These are phyloP conservation scores for Perca fluviatilis DNA, from an alignment of 2,113 vertebrate species.

Conservation along the genomic window DNA sequence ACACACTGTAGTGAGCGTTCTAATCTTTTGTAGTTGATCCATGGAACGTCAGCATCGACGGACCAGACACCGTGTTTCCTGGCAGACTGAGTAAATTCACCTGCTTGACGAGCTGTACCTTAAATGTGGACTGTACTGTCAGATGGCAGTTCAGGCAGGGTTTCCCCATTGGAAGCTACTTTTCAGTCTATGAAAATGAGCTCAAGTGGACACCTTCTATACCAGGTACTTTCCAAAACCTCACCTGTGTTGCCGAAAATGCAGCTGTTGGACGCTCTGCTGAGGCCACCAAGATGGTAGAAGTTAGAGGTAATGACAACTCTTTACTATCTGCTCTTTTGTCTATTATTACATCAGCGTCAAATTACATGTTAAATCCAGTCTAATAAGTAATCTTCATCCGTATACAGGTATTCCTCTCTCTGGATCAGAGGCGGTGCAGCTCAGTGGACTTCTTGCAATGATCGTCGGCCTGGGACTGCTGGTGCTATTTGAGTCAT, in stretches of 20 bases:
- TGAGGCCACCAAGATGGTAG: constrained; percentile 59
- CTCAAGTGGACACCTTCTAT: constrained; percentile 60
- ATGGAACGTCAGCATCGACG: constrained; percentile 58
- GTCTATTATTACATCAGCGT: neutral
- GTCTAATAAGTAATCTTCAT: neutral
- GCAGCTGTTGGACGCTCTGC: constrained; percentile 29
- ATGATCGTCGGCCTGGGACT: constrained; percentile 14
- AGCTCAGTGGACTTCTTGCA: constrained; percentile 11
- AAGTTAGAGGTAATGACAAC: constrained; percentile 50
- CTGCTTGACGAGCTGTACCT: constrained; percentile 49
- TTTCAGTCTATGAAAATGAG: constrained; percentile 39
- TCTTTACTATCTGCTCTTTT: neutral
- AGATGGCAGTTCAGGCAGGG: constrained; percentile 55
- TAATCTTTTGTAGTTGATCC: constrained; percentile 40
- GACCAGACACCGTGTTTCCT: constrained; percentile 43
- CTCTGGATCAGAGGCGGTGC: constrained; percentile 37
- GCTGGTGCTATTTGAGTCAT: neutral
- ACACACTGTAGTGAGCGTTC: neutral
- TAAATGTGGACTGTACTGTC: constrained; percentile 62
- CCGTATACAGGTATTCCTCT: constrained; percentile 14
- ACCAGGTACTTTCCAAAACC: constrained; percentile 55
- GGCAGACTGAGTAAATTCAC: constrained; percentile 49
- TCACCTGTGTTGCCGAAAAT: constrained; percentile 71
- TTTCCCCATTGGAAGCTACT: constrained; percentile 46
- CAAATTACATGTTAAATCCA: neutral